These are phyloP conservation scores for Sesamia inferens DNA, from an alignment of 2,888 invertebrate species.

Conservation along the genomic window DNA sequence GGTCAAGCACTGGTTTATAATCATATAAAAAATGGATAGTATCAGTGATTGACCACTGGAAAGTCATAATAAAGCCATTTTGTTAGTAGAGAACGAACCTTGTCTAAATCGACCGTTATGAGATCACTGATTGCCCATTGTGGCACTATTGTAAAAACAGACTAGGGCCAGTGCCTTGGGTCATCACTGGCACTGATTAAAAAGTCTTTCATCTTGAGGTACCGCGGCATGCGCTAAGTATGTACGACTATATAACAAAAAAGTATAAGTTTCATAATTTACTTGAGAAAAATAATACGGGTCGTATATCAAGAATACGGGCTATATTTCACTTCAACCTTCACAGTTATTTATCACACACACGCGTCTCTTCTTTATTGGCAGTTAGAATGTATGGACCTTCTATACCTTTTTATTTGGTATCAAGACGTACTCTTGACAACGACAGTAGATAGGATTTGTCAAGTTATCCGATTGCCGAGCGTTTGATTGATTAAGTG, in stretches of 20 bases:
- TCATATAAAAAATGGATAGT: too few relatives aligned
- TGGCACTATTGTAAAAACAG: too few relatives aligned
- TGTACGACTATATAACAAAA: neutral
- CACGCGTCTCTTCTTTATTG: constrained; percentile 18
- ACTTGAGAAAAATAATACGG: constrained; percentile 4
- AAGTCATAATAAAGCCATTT: too few relatives aligned
- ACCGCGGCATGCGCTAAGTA: neutral
- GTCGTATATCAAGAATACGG: constrained; percentile 1
- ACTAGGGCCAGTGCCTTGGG: neutral
- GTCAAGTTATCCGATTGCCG: constrained; percentile 60
- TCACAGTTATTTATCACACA: constrained; percentile 7
- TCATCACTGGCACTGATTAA: neutral
- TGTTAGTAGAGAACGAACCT: too few relatives aligned
- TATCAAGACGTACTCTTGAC: constrained; percentile 42
- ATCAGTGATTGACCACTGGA: too few relatives aligned
- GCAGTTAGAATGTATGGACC: constrained; percentile 20
- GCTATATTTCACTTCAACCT: neutral
- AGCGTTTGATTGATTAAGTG: constrained; percentile 64
- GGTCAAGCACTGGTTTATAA: too few relatives aligned
- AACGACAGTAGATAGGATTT: constrained; percentile 60
- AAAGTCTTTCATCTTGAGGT: neutral
- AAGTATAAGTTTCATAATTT: neutral
- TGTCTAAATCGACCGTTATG: too few relatives aligned
- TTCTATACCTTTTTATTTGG: constrained; percentile 39
- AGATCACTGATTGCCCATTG: too few relatives aligned